Percentiles rank a stretch among this genome's conserved stretches.
These are phyloP conservation scores for Spodoptera frugiperda DNA, from an alignment of 1,140 invertebrate genomes.

Conservation along the genomic window DNA sequence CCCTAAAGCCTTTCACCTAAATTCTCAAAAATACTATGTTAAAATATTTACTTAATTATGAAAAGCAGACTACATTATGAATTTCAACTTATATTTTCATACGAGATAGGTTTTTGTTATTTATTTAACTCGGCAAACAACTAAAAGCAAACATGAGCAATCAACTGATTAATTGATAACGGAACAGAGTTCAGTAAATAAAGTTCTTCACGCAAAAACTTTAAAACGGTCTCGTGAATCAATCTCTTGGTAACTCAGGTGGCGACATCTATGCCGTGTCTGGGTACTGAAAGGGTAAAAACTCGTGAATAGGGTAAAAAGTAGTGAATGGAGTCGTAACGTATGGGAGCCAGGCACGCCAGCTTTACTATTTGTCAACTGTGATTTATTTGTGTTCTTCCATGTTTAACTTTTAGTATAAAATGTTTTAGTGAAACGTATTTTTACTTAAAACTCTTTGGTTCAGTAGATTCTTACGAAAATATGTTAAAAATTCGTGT, in stretches of 20 bases:
- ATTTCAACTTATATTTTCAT: background rate
- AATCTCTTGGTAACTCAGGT: slow-evolving; percentile 27
- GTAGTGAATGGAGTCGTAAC: slow-evolving; percentile 41
- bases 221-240: slow-evolving; percentile 12
- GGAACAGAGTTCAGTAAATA: slow-evolving; percentile 10
- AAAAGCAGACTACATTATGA: background rate
- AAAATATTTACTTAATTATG: too few relatives aligned
- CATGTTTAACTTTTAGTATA: slow-evolving; percentile 31
- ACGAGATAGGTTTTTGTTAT: background rate
- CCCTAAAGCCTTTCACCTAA: too few relatives aligned
- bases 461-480: background rate
- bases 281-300: slow-evolving; percentile 17
- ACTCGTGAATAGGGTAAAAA: slow-evolving; percentile 30
- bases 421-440: slow-evolving; percentile 24
- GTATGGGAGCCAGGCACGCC: slow-evolving; percentile 36
- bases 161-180: slow-evolving; percentile 23
- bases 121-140: too few relatives aligned
- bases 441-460: slow-evolving; percentile 13
- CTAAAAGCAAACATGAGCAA: background rate
- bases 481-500: background rate
- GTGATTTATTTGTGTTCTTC: slow-evolving; percentile 39
- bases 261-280: slow-evolving; percentile 37
- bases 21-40: too few relatives aligned
- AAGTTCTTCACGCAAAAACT: slow-evolving; percentile 6
- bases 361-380: slow-evolving; percentile 38